Evolutionary conservation across 2,888 invertebrate species (phyloP).

Genomic region (Entomobrya proxima): DNA sequence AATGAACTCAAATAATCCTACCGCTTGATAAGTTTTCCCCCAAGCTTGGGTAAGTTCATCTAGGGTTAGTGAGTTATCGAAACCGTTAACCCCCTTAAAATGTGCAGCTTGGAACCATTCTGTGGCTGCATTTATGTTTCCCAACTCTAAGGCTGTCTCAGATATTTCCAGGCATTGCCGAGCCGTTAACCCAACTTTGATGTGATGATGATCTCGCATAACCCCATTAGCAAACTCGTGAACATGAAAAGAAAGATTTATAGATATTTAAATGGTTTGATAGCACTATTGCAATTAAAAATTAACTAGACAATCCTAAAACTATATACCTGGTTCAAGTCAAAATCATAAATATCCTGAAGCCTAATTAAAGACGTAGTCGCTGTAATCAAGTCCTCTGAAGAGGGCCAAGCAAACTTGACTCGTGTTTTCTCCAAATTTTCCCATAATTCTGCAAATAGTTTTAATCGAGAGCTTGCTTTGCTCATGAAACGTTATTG

Average conservation of each 20-base stretch:
- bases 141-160: conserved; percentile 27
- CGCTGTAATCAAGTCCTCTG: conserved; percentile 43
- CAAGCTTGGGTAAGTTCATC: conserved; percentile 47
- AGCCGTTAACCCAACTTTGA: conserved; percentile 33
- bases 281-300: not conserved
- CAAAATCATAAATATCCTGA: conserved; percentile 67
- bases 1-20: not conserved
- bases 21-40: conserved; percentile 44
- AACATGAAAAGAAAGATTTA: not conserved
- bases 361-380: conserved; percentile 62
- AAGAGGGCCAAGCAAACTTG: conserved; percentile 62
- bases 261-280: not conserved
- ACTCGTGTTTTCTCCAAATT: conserved; percentile 31
- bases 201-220: not conserved
- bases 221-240: conserved; percentile 63
- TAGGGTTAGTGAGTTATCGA: conserved; percentile 37
- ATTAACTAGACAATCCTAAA: not conserved
- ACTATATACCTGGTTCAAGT: conserved; percentile 50
- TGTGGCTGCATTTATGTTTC: conserved; percentile 31
- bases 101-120: conserved; percentile 63
- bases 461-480: not conserved
- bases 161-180: conserved; percentile 49
- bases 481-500: not conserved
- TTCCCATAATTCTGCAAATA: conserved; percentile 39
- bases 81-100: conserved; percentile 17